phyloP scores from a whole-genome alignment of 2,797 vertebrate species.

The Adrianichthys oophorus region DNA sequence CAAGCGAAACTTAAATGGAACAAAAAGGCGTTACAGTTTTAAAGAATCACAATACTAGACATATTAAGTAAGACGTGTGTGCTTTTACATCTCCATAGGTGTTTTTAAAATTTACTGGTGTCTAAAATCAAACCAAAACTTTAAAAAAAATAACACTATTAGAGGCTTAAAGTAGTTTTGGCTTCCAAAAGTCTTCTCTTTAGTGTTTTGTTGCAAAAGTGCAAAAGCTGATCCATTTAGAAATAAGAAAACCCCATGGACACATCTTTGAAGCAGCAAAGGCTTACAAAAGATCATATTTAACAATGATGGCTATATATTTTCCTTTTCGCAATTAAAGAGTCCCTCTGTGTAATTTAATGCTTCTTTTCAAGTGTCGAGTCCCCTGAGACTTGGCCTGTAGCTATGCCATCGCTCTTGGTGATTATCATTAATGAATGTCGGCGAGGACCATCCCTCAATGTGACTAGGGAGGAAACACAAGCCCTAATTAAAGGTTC shows the following conservation, averaged over 20 bases:
- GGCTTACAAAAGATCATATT: slow-evolving; percentile 76
- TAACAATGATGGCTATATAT: slow-evolving; percentile 76
- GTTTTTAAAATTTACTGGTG: too few relatives aligned
- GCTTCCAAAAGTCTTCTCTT: slow-evolving; percentile 4
- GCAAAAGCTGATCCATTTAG: slow-evolving; percentile 35
- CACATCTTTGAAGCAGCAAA: slow-evolving; percentile 72
- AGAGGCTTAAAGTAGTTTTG: too few relatives aligned
- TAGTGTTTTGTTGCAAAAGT: slow-evolving; percentile 28
- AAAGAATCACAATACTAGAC: too few relatives aligned
- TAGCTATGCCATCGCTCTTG: slow-evolving; percentile 78
- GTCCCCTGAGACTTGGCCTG: slow-evolving; percentile 76
- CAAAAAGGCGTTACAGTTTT: too few relatives aligned
- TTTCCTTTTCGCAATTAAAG: slow-evolving; percentile 78
- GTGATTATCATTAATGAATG: slow-evolving; percentile 83
- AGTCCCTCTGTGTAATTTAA: slow-evolving; percentile 80
- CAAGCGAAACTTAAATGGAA: too few relatives aligned
- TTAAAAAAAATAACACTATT: too few relatives aligned
- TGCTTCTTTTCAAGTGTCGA: slow-evolving; percentile 79
- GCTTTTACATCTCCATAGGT: too few relatives aligned
- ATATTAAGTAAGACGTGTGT: too few relatives aligned
- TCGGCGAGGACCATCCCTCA: slow-evolving; percentile 78
- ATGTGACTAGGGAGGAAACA: slow-evolving; percentile 79
- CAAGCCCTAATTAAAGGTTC: slow-evolving; percentile 79
- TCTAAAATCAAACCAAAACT: too few relatives aligned
- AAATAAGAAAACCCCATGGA: slow-evolving; percentile 59